phyloP scores from a whole-genome alignment of 1,140 invertebrate species.

The Rhysida immarginata region DNA sequence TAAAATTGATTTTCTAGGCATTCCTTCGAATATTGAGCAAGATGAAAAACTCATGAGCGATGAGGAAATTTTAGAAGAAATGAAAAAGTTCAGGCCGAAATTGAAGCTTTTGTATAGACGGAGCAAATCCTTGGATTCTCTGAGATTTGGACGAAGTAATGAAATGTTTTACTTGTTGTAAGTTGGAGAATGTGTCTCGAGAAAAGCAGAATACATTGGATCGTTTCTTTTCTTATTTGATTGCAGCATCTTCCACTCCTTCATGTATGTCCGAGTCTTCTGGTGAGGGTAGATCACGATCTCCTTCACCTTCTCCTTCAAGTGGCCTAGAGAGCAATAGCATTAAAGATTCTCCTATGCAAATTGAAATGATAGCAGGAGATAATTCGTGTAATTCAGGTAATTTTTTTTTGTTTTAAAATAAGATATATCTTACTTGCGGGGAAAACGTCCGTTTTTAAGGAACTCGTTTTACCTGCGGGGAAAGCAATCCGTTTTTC shows the following conservation, averaged over 20 bases:
- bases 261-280: conserved; percentile 18
- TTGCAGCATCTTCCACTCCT: conserved; percentile 6
- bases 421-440: too few relatives aligned
- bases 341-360: conserved; percentile 79
- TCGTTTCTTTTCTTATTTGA: neutral
- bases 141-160: conserved; percentile 5
- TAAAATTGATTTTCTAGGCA: conserved; percentile 28
- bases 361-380: conserved; percentile 63
- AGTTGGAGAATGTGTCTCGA: too few relatives aligned
- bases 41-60: too few relatives aligned
- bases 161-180: too few relatives aligned
- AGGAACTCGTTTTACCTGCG: too few relatives aligned
- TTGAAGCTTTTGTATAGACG: too few relatives aligned
- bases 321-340: conserved; percentile 74
- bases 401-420: conserved; percentile 20
- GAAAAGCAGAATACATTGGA: too few relatives aligned
- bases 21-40: too few relatives aligned
- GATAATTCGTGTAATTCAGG: conserved; percentile 37
- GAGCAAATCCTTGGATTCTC: conserved; percentile 17
- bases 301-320: conserved; percentile 72
- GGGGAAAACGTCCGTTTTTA: too few relatives aligned
- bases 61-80: too few relatives aligned
- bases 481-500: too few relatives aligned
- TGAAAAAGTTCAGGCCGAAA: too few relatives aligned
- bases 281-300: conserved; percentile 43